Base-by-base conservation (phyloP, 2,888 invertebrate species). In the Adelognathus sp. region DNA sequence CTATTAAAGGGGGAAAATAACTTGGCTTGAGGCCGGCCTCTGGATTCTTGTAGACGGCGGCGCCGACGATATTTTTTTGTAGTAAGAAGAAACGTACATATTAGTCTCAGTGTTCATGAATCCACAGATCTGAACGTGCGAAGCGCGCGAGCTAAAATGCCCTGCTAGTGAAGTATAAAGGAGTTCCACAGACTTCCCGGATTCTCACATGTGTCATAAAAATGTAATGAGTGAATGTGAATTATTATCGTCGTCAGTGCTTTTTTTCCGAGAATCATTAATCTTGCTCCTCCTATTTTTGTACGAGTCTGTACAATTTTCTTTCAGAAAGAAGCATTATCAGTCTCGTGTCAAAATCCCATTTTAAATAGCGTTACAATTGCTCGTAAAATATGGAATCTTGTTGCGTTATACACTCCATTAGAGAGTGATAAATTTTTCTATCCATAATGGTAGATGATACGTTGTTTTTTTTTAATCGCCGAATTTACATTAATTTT, bases 401-500 rank as follows among this genome's bases (percentile, higher is more conserved):
- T 66, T 39, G 60, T n/a, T 24, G 14, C 9, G 16, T 9, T 46
- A 21, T 11, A 2, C 36, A 6, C 41, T 36, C 66, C 14, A 60
- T n/a, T 18, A 39, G 9, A 14, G 18, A 41, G 27, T 24, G 24
- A 33, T 60, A 60, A 44, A 78, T 70, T 54, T 70, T 66, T 58
- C 60, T 33, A 33, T 16, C 52, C 33, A 60, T 36, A 64, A 44
- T 41, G 33, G 44, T 39, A 31, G 63, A 69, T n/a, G 63, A 63
- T 60, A 70, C 60, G n/a, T n/a, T n/a, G n/a, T n/a, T 31, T 67
- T 70, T 61, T 63, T 78, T 78, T 72, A 72, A 75, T 76, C 64
- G 9, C 67, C 61, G 29, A 61, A 72, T 67, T 75, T 50, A 72
- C 72, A 63, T 61, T 41, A 44, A 52, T 79, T 79, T 79, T 71